Base-by-base conservation (phyloP, 1,140 invertebrate species). In the Zaprionus inermis region DNA sequence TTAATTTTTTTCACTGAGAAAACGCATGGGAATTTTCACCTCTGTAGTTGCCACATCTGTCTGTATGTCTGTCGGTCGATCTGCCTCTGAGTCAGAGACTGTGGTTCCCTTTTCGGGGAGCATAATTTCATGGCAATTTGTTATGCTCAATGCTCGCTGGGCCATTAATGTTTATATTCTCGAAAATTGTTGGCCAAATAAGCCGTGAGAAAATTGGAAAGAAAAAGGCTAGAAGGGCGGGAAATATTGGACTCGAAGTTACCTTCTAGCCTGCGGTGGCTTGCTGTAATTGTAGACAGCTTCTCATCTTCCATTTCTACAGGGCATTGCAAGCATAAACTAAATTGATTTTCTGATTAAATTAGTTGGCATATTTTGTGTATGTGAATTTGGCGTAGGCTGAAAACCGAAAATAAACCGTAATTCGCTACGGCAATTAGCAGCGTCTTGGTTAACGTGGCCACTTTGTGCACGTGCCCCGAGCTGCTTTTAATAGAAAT, bases 61-160 rank as follows among this genome's bases (percentile, higher is more conserved):
- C 24, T 34, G 34, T 22, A 12, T 68, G 34, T 59, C 18, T 61
- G 36, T 59, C 3, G n/a, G n/a, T n/a, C n/a, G n/a, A n/a, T n/a
- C 49, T 52, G 7, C 22, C 12, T 28, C 52, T 46, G 44, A 49
- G 44, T 49, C 44, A 12, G 44, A 49, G 44, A 49, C 41, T 65
- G 34, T 65, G 61, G 30, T 72, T 54, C 56, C 55, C 52, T 69
- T 20, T 46, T 28, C 41, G 54, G 38, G 38, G 38, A 34, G 69
- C 49, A 60, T 76, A 60, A 60, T 66, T 76, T 76, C 14, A 72
- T 56, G 71, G 56, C 71, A 61, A 61, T 73, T 73, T 73, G 56
- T 56, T 73, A 73, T 73, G 36, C 71, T 68, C 51, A 60, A 56
- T 76, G 61, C 57, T 61, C 73, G 55, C 57, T 63, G 52, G 70